Evolutionary conservation across 2,797 vertebrate genomes (phyloP).

Genomic region (Trichosurus vulpecula): DNA sequence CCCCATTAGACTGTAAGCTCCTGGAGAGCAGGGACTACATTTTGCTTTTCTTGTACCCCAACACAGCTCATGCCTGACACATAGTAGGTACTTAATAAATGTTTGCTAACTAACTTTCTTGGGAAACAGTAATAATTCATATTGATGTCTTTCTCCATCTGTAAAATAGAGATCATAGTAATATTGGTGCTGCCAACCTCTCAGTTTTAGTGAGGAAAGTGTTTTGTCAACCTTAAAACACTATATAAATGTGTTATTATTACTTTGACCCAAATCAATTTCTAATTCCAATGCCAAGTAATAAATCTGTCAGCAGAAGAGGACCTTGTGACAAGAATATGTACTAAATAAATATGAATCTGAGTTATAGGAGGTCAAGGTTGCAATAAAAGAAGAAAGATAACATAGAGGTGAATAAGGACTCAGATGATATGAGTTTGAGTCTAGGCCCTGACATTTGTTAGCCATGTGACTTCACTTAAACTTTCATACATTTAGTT

Average conservation of each 20-base stretch:
- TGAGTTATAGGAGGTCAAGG: not conserved
- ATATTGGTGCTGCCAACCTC: not conserved
- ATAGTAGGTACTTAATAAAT: not conserved
- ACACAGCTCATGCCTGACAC: not conserved
- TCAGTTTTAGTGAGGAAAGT: not conserved
- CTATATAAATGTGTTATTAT: not conserved
- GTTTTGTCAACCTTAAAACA: not conserved
- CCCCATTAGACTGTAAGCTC: not conserved
- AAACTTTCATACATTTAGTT: not conserved
- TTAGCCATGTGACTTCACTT: not conserved
- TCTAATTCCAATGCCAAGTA: not conserved
- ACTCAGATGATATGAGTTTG: not conserved
- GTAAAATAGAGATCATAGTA: not conserved
- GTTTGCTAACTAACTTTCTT: not conserved
- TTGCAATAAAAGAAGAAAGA: not conserved
- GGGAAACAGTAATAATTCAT: not conserved
- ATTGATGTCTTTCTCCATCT: not conserved
- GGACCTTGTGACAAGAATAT: not conserved
- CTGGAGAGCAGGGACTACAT: not conserved
- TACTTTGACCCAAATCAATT: not conserved
- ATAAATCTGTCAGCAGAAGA: not conserved
- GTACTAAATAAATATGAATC: not conserved
- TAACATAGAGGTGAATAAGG: not conserved
- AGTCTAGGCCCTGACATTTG: not conserved
- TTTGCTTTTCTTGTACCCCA: not conserved